These are phyloP conservation scores for Pristionchus arcanus DNA, from an alignment of 2,888 invertebrate genomes.

Conservation along the genomic window DNA sequence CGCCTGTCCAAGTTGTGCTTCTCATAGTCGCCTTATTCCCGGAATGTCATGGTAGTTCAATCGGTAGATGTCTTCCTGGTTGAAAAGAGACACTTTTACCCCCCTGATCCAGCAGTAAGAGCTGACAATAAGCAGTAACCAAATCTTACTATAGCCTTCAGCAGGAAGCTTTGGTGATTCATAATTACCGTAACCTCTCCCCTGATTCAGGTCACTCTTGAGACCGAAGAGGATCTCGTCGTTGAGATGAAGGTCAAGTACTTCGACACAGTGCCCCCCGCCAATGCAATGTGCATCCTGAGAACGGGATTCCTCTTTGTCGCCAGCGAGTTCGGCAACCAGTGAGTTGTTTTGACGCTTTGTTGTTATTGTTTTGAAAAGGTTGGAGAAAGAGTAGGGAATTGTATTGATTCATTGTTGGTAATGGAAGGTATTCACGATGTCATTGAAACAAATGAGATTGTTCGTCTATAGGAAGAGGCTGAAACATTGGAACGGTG, in stretches of 20 bases:
- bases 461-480: too few species aligned
- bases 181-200: not conserved
- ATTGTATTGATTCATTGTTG: not conserved
- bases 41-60: not conserved
- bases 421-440: not conserved
- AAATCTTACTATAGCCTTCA: too few species aligned
- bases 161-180: too few species aligned
- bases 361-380: not conserved
- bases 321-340: conserved; percentile 98
- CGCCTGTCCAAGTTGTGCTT: not conserved
- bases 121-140: too few species aligned
- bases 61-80: too few species aligned
- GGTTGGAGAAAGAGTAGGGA: not conserved
- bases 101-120: too few species aligned
- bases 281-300: conserved; percentile 95
- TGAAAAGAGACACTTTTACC: too few species aligned
- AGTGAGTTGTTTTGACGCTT: conserved; percentile 86
- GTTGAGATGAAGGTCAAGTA: conserved; percentile 99
- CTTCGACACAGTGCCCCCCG: conserved; percentile 98
- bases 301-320: conserved; percentile 99
- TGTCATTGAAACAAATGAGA: too few species aligned
- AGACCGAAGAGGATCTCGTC: conserved; percentile 96
- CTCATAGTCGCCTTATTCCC: not conserved
- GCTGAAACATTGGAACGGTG: too few species aligned
- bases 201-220: conserved; percentile 85